Evolutionary conservation across 2,797 vertebrate species (phyloP), one percentile per base, ranked within the genome.

Genomic region (Melanotaenia pygmaea): DNA sequence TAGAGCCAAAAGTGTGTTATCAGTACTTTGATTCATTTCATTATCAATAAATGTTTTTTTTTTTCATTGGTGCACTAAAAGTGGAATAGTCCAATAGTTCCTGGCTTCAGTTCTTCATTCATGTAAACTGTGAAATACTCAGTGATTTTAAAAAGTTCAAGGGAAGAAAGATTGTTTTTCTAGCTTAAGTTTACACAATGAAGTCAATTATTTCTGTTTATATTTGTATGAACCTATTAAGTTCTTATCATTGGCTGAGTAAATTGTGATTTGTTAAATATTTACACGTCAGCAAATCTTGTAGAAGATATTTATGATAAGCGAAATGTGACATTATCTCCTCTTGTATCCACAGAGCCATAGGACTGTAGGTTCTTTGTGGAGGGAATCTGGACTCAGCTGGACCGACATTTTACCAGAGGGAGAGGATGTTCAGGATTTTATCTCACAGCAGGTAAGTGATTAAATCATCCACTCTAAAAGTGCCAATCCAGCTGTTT

Each of bases 301-400:
- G 5, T 16, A 20, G 11, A 20, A 45, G 43, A 45, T 45, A 18
- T 45, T 45, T 18, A 20, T 45, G 5, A 16, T 0, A 40, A 22
- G 14, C 40, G 24, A 64, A 11, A 22, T 64, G 20, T 54, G 57
- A 75, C 16, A 11, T 30, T 58, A 28, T 66, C 13, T 68, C 11
- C 0, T 50, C 70, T 64, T 58, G 64, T 88, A 54, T 85, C 92
- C 81, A 60, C 90, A 99, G 98, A 98, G 97, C 96, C 97, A 98
- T 96, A 98, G 96, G 93, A 97, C 96, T 96, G 96, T 98, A 78
- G 96, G 95, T 81, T 94, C 94, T 87, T 92, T 98, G 70, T 99
- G 98, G 98, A 97, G 94, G 85, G 97, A 98, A 74, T 94, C 97
- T 79, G 95, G 93, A 81, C 94, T 99, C 83, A 96, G 90, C 82